A percentile compares a stretch with the other conserved stretches of the same genome.
Evolutionary conservation across 2,797 vertebrate genomes (phyloP).

Genomic region (Sebastes matsubarae): DNA sequence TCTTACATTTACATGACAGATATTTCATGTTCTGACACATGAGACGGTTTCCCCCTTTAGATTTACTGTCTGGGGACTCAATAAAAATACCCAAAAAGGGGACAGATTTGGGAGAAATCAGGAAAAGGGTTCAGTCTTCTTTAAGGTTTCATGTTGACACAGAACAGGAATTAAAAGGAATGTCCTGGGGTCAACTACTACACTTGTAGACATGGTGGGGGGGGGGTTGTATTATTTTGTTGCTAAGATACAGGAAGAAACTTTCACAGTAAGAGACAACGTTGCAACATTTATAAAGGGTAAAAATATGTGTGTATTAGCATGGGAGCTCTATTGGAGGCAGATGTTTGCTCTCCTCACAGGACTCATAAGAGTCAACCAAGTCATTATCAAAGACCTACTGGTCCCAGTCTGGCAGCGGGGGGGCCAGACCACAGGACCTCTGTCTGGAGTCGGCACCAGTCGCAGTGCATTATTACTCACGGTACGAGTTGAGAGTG

Average conservation of each 20-base stretch:
- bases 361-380: slow-evolving; percentile 33
- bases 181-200: slow-evolving; percentile 40
- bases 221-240: slow-evolving; percentile 44
- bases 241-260: slow-evolving; percentile 66
- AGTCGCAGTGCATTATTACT: slow-evolving; percentile 99
- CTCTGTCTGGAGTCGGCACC: slow-evolving; percentile 74
- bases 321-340: slow-evolving; percentile 46
- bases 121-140: slow-evolving; percentile 3
- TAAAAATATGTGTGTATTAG: slow-evolving; percentile 48
- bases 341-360: slow-evolving; percentile 54
- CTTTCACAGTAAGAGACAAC: slow-evolving; percentile 39
- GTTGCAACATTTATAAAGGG: slow-evolving; percentile 34
- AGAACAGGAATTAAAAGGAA: slow-evolving; percentile 46
- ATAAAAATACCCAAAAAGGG: neutral
- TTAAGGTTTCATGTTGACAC: slow-evolving; percentile 30
- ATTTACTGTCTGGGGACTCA: slow-evolving; percentile 21
- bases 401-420: slow-evolving; percentile 29
- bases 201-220: slow-evolving; percentile 21
- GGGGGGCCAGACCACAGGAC: slow-evolving; percentile 19
- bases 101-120: slow-evolving; percentile 7
- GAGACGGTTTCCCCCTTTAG: neutral
- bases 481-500: slow-evolving; percentile 99
- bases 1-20: slow-evolving; percentile 4
- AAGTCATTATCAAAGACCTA: slow-evolving; percentile 45
- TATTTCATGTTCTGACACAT: slow-evolving; percentile 8